phyloP scores from a whole-genome alignment of 1,140 invertebrate genomes.

The Cephus cinctus region DNA sequence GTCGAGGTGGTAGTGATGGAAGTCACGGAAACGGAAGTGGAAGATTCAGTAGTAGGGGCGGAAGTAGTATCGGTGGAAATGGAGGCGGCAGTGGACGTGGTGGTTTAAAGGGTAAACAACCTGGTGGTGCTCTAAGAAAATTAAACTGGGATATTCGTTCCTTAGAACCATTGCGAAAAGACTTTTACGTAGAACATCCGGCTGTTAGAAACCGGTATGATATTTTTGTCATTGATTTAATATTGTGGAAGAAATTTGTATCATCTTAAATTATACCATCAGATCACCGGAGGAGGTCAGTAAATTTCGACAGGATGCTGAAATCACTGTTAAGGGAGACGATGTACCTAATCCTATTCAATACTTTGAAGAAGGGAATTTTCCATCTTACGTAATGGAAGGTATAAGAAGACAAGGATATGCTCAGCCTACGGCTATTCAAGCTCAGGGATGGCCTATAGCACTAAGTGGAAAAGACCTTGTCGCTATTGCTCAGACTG shows the following conservation, averaged over 20 bases:
- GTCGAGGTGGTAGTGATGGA: constrained; percentile 20
- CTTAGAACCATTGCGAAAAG: constrained; percentile 67
- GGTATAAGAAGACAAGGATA: constrained; percentile 60
- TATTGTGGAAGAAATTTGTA: not conserved
- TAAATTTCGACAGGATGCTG: constrained; percentile 54
- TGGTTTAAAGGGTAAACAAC: constrained; percentile 45
- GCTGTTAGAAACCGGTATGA: constrained; percentile 56
- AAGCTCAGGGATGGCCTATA: constrained; percentile 69
- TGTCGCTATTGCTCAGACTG: constrained; percentile 75
- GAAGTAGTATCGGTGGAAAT: constrained; percentile 39
- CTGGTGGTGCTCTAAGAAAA: constrained; percentile 62
- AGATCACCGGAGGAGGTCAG: constrained; percentile 58
- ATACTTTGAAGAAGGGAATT: constrained; percentile 65
- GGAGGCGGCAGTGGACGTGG: constrained; percentile 25
- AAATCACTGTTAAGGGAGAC: constrained; percentile 64
- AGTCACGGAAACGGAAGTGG: constrained; percentile 46
- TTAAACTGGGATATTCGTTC: constrained; percentile 64
- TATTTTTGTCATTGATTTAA: constrained; percentile 1
- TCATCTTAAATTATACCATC: constrained; percentile 28
- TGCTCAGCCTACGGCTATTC: constrained; percentile 65
- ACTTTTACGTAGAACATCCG: constrained; percentile 69
- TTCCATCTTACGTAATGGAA: constrained; percentile 60
- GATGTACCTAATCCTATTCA: constrained; percentile 65
- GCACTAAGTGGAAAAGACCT: constrained; percentile 70
- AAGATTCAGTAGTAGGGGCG: constrained; percentile 41